A percentile compares a stretch with the other conserved stretches of the same genome.
Evolutionary conservation across 2,113 vertebrate genomes (phyloP).

Genomic region (Tachysurus fulvidraco): DNA sequence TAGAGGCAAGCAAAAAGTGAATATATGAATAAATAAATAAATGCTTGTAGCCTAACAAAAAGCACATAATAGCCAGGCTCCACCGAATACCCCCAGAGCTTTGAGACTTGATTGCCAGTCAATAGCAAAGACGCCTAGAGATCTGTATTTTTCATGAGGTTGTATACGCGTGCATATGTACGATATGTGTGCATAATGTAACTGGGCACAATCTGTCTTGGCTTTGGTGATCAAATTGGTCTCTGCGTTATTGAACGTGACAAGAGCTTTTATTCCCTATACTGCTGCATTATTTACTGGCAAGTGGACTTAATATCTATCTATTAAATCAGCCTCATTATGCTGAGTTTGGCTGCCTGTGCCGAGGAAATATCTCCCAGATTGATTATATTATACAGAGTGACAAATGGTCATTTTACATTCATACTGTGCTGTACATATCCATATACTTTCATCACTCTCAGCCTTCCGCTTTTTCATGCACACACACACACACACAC

Average conservation of each 20-base stretch:
- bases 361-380: conserved; percentile 48
- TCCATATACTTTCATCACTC: conserved; percentile 50
- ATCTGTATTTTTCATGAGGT: conserved; percentile 44
- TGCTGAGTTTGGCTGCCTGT: conserved; percentile 27
- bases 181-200: conserved; percentile 25
- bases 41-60: conserved; percentile 20
- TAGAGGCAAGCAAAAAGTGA: conserved; percentile 2
- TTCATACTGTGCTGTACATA: conserved; percentile 49
- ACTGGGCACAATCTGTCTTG: conserved; percentile 44
- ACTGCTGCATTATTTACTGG: conserved; percentile 55
- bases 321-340: conserved; percentile 55
- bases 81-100: conserved; percentile 23
- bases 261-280: conserved; percentile 56
- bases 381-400: conserved; percentile 54
- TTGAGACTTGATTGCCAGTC: conserved; percentile 31
- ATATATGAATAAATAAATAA: conserved; percentile 43
- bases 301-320: conserved; percentile 52
- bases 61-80: conserved; percentile 12
- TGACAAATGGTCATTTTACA: conserved; percentile 57
- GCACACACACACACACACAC: conserved; percentile 8
- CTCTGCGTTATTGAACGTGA: conserved; percentile 57
- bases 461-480: conserved; percentile 10
- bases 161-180: conserved; percentile 45
- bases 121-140: conserved; percentile 32
- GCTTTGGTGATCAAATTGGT: conserved; percentile 51